These are phyloP conservation scores for Trichonephila inaurata DNA, from an alignment of 1,140 invertebrate genomes.

Conservation along the genomic window DNA sequence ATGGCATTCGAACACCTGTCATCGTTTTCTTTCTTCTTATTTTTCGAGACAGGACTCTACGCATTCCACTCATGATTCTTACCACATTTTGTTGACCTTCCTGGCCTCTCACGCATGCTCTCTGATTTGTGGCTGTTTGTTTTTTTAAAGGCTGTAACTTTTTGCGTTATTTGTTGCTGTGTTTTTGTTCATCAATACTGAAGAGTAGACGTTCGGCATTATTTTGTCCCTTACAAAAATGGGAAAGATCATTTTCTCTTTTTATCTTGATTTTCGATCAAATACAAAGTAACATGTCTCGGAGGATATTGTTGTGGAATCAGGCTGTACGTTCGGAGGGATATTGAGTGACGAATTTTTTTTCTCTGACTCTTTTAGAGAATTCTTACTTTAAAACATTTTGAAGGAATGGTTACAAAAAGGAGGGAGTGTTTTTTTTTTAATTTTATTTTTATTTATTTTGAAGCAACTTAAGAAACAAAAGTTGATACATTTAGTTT, in stretches of 20 bases:
- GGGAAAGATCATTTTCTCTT: neutral
- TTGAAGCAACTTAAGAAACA: too few relatives aligned
- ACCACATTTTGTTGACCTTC: slow-evolving; percentile 26
- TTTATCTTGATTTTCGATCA: slow-evolving; percentile 1
- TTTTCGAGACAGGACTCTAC: neutral
- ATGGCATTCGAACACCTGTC: slow-evolving; percentile 39
- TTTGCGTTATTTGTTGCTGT: slow-evolving; percentile 31
- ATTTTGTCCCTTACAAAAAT: neutral
- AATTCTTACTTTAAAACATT: neutral
- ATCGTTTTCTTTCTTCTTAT: slow-evolving; percentile 5
- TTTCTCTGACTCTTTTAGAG: neutral
- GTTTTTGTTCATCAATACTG: slow-evolving; percentile 31
- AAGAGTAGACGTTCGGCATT: neutral
- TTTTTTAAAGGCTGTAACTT: slow-evolving; percentile 39
- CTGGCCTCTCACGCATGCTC: neutral
- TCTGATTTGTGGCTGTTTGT: slow-evolving; percentile 40
- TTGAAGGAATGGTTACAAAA: too few relatives aligned
- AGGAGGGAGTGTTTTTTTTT: too few relatives aligned
- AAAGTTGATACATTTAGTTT: too few relatives aligned
- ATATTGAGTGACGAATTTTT: neutral
- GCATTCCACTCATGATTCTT: slow-evolving; percentile 38
- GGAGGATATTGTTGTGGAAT: neutral
- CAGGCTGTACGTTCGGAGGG: neutral
- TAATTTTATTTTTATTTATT: too few relatives aligned
- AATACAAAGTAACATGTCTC: slow-evolving; percentile 24